phyloP scores from a whole-genome alignment of 53 echinoderm and acorn worm genomes.

The Holothuria scabra region DNA sequence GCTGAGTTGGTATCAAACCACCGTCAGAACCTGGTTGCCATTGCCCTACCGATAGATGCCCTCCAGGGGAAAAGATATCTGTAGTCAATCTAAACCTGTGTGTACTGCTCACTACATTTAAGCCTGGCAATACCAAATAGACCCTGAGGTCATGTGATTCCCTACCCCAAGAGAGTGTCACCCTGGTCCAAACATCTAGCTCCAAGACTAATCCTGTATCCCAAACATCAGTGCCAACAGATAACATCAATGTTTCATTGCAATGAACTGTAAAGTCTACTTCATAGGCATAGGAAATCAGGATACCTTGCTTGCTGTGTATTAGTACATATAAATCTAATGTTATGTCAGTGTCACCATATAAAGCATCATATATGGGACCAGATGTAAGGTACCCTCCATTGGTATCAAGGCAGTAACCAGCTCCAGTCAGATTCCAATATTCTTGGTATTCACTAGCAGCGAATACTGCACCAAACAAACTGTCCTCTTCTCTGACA shows the following conservation, averaged over 20 bases:
- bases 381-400: slow-evolving; percentile 71
- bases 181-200: slow-evolving; percentile 66
- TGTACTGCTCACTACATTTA: slow-evolving; percentile 43
- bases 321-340: slow-evolving; percentile 71
- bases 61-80: slow-evolving; percentile 64
- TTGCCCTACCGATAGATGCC: slow-evolving; percentile 72
- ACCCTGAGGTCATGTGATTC: slow-evolving; percentile 49
- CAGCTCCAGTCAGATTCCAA: slow-evolving; percentile 65
- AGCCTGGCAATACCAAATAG: slow-evolving; percentile 45
- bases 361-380: slow-evolving; percentile 60
- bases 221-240: slow-evolving; percentile 56
- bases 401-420: slow-evolving; percentile 62
- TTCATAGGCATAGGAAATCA: slow-evolving; percentile 71
- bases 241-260: slow-evolving; percentile 61
- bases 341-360: slow-evolving; percentile 59
- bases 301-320: slow-evolving; percentile 60
- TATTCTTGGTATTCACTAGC: slow-evolving; percentile 61
- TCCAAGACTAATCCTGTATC: slow-evolving; percentile 67
- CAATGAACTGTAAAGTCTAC: slow-evolving; percentile 64
- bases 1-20: slow-evolving; percentile 41
- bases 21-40: slow-evolving; percentile 75
- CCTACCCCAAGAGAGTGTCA: slow-evolving; percentile 70
- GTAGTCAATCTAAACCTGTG: slow-evolving; percentile 18
- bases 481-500: slow-evolving; percentile 44
- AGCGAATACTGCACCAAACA: slow-evolving; percentile 68